Base-by-base conservation (phyloP, 2,113 vertebrate genomes). In the Takifugu flavidus region DNA sequence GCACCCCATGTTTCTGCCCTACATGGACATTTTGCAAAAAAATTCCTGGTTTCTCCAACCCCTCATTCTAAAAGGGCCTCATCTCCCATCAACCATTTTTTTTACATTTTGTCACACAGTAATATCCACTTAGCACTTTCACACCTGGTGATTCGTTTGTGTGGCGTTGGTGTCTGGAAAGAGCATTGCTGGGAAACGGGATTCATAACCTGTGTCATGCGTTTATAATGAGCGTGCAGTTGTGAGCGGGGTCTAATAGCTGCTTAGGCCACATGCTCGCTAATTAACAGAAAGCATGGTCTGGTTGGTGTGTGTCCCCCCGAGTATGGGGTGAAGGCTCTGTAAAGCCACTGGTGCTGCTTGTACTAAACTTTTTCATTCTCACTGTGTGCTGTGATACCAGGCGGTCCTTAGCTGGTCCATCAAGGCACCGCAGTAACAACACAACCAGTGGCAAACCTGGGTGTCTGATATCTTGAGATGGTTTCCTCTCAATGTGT, bases 251-350 rank as follows among this genome's bases (percentile, higher is more conserved):
- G 68, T 56, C 61, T 75, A 79, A 80, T 86, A 82, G 85, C 80
- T 87, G 80, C 79, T 86, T 85, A 86, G 83, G 74, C 77, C 59
- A 72, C 82, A 87, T 80, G 77, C 82, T 80, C 51, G 72, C 82
- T 87, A 87, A 89, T 90, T 90, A 88, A 89, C 85, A 84, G 77
- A 79, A 65, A 74, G 78, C 74, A 78, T 62, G 78, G 79, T 85
- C 87, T 75, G 82, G 69, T 86, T 80, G 82, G 77, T 82, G 77
- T 71, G 69, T 72, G 70, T 39, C 2, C 34, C 11, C 20, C 75
- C 71, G 65, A 69, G 74, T 70, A 71, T 75, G 62, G 83, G 80
- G 73, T 71, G 68, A 72, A 73, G 82, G 75, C 62, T 66, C 49
- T 65, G 68, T 56, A 56, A 70, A 72, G 57, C n/a, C 53, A 66